A percentile compares a stretch with the other conserved stretches of the same genome.
Conservation (phyloP, 2,888 invertebrate genomes). For the Hydraecia micacea region DNA sequence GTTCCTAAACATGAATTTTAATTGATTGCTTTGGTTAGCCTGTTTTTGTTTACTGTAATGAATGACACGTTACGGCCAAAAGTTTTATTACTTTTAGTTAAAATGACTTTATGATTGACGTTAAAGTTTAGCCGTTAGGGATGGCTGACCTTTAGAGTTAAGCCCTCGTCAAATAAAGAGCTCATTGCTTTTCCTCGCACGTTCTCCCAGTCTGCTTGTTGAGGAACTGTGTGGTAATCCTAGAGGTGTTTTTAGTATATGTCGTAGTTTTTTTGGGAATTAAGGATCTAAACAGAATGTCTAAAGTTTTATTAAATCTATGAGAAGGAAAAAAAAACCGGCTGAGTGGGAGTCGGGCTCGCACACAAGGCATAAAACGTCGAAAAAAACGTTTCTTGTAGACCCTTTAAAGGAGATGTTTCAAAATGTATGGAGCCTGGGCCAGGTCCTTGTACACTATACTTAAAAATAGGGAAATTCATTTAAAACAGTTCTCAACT, state of each 20-base stretch:
- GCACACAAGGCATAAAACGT: too few species aligned
- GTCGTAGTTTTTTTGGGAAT: neutral
- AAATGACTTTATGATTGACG: neutral
- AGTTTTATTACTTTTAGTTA: neutral
- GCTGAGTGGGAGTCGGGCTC: too few species aligned
- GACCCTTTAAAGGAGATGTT: too few species aligned
- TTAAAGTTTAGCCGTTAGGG: neutral
- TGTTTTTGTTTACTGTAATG: neutral
- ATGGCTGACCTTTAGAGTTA: too few species aligned
- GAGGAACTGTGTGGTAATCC: neutral
- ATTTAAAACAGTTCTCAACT: too few species aligned
- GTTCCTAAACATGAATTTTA: too few species aligned
- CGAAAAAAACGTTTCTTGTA: too few species aligned
- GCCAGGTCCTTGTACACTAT: too few species aligned
- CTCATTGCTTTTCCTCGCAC: constrained; percentile 28
- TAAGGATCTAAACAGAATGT: neutral
- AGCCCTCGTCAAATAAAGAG: neutral
- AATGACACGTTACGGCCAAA: neutral
- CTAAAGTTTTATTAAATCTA: neutral
- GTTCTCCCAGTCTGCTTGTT: neutral
- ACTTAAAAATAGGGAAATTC: too few species aligned
- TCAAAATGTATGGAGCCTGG: too few species aligned
- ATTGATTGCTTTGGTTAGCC: neutral
- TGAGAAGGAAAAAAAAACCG: neutral
- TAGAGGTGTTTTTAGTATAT: neutral